Percentiles rank a stretch among this genome's conserved stretches.
Conservation (phyloP, 92 coral and sea anemone species). For the Zoanthus sansibaricus region DNA sequence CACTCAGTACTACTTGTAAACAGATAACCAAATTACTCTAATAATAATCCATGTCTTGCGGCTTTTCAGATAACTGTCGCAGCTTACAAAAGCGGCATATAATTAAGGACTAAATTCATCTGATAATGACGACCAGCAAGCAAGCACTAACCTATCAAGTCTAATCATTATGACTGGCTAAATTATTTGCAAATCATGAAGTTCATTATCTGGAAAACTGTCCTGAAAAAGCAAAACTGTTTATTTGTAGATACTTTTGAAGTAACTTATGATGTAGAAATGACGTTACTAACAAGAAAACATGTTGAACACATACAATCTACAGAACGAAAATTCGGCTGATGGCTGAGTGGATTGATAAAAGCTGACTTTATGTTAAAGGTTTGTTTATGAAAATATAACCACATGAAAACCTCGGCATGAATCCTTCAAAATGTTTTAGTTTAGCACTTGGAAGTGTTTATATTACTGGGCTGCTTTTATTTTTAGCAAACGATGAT, state of each 20-base stretch:
- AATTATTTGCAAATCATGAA: background rate
- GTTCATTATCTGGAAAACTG: background rate
- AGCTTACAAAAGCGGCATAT: background rate
- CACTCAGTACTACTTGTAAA: slow-evolving; percentile 5
- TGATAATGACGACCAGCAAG: background rate
- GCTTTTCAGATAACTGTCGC: background rate
- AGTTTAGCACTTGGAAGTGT: background rate
- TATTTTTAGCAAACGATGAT: background rate
- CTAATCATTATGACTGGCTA: background rate
- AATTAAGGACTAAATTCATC: background rate
- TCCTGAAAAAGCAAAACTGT: background rate
- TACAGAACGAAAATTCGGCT: background rate
- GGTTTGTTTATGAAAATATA: background rate
- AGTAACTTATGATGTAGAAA: background rate
- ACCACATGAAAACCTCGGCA: background rate
- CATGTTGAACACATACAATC: no score
- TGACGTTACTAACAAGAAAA: background rate
- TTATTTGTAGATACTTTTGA: background rate
- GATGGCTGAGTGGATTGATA: background rate
- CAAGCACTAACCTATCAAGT: background rate
- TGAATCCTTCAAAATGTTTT: background rate
- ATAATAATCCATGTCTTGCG: background rate
- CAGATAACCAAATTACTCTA: background rate
- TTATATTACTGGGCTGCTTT: background rate
- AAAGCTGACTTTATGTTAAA: background rate